These are phyloP conservation scores for Spilosoma lubricipeda DNA, from an alignment of 2,888 invertebrate genomes.

Conservation along the genomic window DNA sequence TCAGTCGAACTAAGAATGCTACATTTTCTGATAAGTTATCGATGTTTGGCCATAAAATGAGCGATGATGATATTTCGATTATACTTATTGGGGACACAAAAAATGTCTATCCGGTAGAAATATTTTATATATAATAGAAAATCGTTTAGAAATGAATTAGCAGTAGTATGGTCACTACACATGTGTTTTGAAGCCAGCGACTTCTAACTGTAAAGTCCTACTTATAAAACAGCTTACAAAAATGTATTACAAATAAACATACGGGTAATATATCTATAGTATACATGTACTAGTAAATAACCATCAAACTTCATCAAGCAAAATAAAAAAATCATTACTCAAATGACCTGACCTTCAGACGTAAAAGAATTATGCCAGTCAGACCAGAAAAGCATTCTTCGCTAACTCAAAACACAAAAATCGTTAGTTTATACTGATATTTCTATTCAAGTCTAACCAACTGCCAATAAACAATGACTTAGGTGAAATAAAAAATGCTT, in stretches of 20 bases:
- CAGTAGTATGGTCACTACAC: no score
- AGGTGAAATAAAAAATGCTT: not conserved
- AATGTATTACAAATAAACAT: no score
- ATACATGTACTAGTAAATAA: no score
- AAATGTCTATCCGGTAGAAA: not conserved
- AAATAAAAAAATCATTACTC: no score
- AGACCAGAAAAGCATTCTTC: not conserved
- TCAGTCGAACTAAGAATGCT: constrained; percentile 18
- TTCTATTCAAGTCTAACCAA: not conserved
- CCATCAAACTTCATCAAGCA: no score
- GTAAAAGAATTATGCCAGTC: not conserved
- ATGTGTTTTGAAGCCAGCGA: no score
- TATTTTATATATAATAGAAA: no score
- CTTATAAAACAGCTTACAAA: no score
- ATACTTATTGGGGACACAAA: not conserved
- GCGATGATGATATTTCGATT: constrained; percentile 10
- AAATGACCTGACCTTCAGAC: no score
- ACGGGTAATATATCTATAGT: no score
- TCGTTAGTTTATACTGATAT: not conserved
- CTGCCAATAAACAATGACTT: not conserved
- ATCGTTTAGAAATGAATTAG: no score
- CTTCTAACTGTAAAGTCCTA: no score
- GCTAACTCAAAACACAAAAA: not conserved
- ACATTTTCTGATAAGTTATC: constrained; percentile 30
- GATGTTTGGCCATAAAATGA: constrained; percentile 15